These are phyloP conservation scores for Aphelinus certus DNA, from an alignment of 1,140 invertebrate species.

Conservation along the genomic window DNA sequence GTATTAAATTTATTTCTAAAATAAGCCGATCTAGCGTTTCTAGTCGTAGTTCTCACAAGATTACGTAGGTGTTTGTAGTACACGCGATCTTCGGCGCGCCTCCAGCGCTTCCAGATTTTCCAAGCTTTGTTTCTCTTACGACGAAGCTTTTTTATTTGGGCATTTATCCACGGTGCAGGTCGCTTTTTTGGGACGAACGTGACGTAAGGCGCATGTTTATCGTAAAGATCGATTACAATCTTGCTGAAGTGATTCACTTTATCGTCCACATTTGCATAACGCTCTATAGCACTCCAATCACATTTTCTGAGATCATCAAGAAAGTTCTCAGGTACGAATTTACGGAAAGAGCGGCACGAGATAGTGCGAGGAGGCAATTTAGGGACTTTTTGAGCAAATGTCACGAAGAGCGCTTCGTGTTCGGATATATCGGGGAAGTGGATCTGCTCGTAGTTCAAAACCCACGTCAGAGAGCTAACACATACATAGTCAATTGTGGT, in stretches of 20 bases:
- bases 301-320: not conserved
- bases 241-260: not conserved
- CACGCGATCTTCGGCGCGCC: not conserved
- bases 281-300: not conserved
- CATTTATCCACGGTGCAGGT: not conserved
- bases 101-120: too few relatives aligned
- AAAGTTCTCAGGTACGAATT: not conserved
- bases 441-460: not conserved
- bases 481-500: not conserved
- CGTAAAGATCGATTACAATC: not conserved
- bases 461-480: not conserved
- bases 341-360: not conserved
- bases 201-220: not conserved
- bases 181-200: not conserved
- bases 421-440: not conserved
- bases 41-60: too few relatives aligned
- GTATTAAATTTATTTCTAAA: not conserved
- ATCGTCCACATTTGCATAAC: not conserved
- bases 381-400: not conserved
- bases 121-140: not conserved
- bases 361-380: not conserved
- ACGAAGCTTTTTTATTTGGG: not conserved
- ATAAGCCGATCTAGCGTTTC: not conserved
- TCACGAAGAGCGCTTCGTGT: not conserved
- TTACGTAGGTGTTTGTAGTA: not conserved